phyloP scores from a whole-genome alignment of 2,797 vertebrate species.

The Clarias fuscus region DNA sequence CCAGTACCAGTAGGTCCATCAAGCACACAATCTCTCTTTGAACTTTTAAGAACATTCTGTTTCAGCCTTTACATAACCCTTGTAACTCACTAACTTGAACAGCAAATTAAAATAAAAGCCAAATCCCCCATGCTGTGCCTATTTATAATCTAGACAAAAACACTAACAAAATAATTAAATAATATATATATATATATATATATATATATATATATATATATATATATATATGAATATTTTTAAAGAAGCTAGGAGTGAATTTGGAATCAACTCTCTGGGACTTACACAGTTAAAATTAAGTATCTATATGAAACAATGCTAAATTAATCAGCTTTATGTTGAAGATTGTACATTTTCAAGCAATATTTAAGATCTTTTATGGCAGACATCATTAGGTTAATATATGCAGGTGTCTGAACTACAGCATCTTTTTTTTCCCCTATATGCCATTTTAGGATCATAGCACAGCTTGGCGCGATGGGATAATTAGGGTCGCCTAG shows the following conservation, averaged over 20 bases:
- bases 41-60: too few species aligned
- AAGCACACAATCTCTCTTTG: too few species aligned
- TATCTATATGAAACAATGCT: background rate
- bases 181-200: too few species aligned
- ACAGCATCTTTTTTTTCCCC: background rate
- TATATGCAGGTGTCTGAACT: slow-evolving; percentile 5
- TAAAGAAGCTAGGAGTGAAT: background rate
- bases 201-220: too few species aligned
- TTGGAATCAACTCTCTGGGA: background rate
- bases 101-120: background rate
- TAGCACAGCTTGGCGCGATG: slow-evolving; percentile 21
- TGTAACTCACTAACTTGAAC: background rate
- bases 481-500: slow-evolving; percentile 41
- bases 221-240: background rate
- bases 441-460: slow-evolving; percentile 24
- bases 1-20: too few species aligned
- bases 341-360: background rate
- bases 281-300: slow-evolving; percentile 6
- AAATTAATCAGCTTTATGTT: slow-evolving; percentile 11
- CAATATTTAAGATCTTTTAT: slow-evolving; percentile 17
- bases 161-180: background rate
- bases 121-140: background rate
- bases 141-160: background rate
- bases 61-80: too few species aligned
- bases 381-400: background rate